Percentiles rank a stretch among this genome's conserved stretches.
phyloP scores from a whole-genome alignment of 1,140 invertebrate genomes.

The Ceratosolen solmsi region DNA sequence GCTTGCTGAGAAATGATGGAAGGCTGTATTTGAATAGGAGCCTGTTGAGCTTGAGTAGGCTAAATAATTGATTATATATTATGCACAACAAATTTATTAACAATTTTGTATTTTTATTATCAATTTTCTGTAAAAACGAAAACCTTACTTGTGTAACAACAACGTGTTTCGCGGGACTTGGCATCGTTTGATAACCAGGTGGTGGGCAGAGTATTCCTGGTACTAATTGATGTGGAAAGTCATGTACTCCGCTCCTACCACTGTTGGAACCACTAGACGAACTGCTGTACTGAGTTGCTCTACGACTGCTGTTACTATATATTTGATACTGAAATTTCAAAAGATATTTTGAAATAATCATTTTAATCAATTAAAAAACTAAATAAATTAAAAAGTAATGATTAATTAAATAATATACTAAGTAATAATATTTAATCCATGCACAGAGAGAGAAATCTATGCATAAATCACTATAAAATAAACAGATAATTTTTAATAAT shows the following conservation, averaged over 20 bases:
- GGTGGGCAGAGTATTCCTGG: constrained; percentile 92
- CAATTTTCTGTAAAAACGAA: constrained; percentile 6
- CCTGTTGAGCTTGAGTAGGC: constrained; percentile 71
- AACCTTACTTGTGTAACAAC: constrained; percentile 80
- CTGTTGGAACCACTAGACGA: constrained; percentile 69
- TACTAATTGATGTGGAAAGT: constrained; percentile 89
- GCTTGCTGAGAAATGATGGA: constrained; percentile 81
- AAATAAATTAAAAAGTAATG: too few species aligned
- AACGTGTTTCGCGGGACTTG: constrained; percentile 89
- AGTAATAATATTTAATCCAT: too few species aligned
- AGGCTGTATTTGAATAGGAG: constrained; percentile 79
- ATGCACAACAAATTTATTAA: too few species aligned
- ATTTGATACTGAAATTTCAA: constrained; percentile 84
- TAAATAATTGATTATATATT: constrained; percentile 35
- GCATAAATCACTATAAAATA: too few species aligned
- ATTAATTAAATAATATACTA: too few species aligned
- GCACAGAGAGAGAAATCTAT: background rate
- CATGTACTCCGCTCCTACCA: constrained; percentile 73
- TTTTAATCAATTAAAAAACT: too few species aligned
- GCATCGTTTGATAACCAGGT: constrained; percentile 87
- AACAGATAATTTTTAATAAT: too few species aligned
- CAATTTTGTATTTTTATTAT: too few species aligned
- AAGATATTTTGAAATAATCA: too few species aligned
- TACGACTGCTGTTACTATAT: constrained; percentile 83
- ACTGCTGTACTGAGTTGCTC: constrained; percentile 76